Evolutionary conservation across 2,888 invertebrate genomes (phyloP).

Genomic region (Ophioninae sp.): DNA sequence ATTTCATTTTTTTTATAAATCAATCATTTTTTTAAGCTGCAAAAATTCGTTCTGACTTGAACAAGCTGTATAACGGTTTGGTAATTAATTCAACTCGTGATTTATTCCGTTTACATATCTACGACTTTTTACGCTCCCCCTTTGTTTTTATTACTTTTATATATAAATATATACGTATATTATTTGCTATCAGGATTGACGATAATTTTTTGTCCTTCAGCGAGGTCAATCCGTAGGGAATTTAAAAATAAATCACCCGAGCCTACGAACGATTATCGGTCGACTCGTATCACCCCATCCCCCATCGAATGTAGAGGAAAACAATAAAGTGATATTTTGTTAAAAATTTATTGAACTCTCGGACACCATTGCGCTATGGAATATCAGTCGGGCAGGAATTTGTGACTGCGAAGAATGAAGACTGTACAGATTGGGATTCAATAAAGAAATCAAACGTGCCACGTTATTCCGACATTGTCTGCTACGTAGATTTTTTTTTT

Average conservation of each 20-base stretch:
- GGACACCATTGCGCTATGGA: not conserved
- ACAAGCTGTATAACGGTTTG: not conserved
- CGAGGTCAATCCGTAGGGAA: not conserved
- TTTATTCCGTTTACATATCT: slow-evolving; percentile 35
- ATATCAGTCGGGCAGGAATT: not conserved
- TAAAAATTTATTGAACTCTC: slow-evolving; percentile 49
- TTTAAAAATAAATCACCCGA: slow-evolving; percentile 26
- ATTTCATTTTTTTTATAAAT: too few species aligned
- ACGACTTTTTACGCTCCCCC: slow-evolving; percentile 19
- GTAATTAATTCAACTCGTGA: slow-evolving; percentile 25
- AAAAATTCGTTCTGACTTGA: too few species aligned
- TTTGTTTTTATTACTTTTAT: slow-evolving; percentile 21
- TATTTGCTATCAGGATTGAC: slow-evolving; percentile 20
- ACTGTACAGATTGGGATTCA: too few species aligned
- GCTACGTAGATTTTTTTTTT: too few species aligned
- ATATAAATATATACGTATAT: not conserved
- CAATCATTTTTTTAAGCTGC: too few species aligned
- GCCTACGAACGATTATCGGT: slow-evolving; percentile 12
- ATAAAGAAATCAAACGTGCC: too few species aligned
- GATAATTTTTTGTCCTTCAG: slow-evolving; percentile 30
- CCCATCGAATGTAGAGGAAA: slow-evolving; percentile 35
- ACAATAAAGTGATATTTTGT: slow-evolving; percentile 61
- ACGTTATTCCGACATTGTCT: too few species aligned
- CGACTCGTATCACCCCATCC: slow-evolving; percentile 7
- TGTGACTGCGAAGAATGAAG: not conserved